Evolutionary conservation across 1,140 invertebrate genomes (phyloP).

Genomic region (Trichogramma pretiosum): DNA sequence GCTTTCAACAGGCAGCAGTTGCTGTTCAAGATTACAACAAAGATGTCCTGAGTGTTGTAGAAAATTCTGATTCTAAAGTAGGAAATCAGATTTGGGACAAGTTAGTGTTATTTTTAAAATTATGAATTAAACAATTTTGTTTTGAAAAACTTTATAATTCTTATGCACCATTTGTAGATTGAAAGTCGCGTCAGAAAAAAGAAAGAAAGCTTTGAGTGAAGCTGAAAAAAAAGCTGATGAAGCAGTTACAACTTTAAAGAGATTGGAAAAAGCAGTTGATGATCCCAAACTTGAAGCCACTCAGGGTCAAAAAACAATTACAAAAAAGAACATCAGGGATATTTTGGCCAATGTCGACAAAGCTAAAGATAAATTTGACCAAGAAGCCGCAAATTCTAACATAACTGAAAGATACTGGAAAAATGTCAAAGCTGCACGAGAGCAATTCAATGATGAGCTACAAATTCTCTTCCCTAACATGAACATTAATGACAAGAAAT

Average conservation of each 20-base stretch:
- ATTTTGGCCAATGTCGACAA: slow-evolving; percentile 52
- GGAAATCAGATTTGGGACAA: slow-evolving; percentile 47
- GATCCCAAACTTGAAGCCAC: slow-evolving; percentile 45
- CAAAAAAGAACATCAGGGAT: slow-evolving; percentile 51
- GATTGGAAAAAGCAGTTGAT: slow-evolving; percentile 37
- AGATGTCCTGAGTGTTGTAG: slow-evolving; percentile 54
- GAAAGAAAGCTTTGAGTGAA: slow-evolving; percentile 41
- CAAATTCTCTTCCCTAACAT: slow-evolving; percentile 62
- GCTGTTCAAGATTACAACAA: slow-evolving; percentile 51
- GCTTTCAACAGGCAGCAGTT: slow-evolving; percentile 48
- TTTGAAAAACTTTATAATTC: no score
- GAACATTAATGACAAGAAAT: slow-evolving; percentile 54
- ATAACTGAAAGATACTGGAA: slow-evolving; percentile 64
- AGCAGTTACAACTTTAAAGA: slow-evolving; percentile 30
- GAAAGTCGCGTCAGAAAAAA: slow-evolving; percentile 49
- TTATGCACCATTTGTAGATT: no score
- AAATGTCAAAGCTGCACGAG: slow-evolving; percentile 56
- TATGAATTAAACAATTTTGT: slow-evolving; percentile 7
- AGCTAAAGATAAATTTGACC: slow-evolving; percentile 51
- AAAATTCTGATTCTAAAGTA: slow-evolving; percentile 45
- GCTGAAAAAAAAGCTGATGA: slow-evolving; percentile 44
- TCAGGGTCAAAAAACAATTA: slow-evolving; percentile 42
- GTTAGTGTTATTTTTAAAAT: slow-evolving; percentile 19
- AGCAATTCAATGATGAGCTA: slow-evolving; percentile 63
- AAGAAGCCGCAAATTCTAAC: slow-evolving; percentile 46